Evolutionary conservation across 23 tunicate species (phyloP), one percentile per base, ranked within the genome.

Genomic region (Halocynthia roretzi): DNA sequence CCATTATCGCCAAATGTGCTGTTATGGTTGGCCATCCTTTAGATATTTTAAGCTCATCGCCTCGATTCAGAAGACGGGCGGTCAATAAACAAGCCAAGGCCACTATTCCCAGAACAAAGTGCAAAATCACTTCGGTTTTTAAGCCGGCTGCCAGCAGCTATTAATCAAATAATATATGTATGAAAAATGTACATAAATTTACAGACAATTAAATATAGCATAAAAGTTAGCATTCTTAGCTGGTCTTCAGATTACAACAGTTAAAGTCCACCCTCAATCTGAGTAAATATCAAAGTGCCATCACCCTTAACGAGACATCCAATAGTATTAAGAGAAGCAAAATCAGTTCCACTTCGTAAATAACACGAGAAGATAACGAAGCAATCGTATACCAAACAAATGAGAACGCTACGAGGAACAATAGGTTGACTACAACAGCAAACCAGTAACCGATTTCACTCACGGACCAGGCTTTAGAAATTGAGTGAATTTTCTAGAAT

Each of bases 11-110:
- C 10, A 77, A 75, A 57, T 83, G 82, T 6, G 87, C 85, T 9
- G 62, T 51, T 49, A 89, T 72, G 19, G 87, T 56, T 8, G 77
- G 51, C 96, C 96, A 89, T 5, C 96, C 96, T n/a, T 80, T 72
- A 19, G 74, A 62, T 80, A 83, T 70, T 20, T 51, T 72, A 5
- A 49, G 49, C 17, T 18, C 50, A 51, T 81, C 70, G 18, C 78
- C 78, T 14, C 77, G 70, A 14, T 69, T 14, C 56, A 84, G n/a
- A 57, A 75, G 54, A 60, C 80, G 84, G 21, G 71, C 66, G 4
- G 44, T 31, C 19, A 74, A 15, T 54, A 83, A 54, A 48, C 84
- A 83, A 6, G 75, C 82, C 10, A 56, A 12, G 0, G 96, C 85
- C 50, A 76, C 44, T 8, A 86, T 63, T 6, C 81, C 85, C 96